A percentile compares a stretch with the other conserved stretches of the same genome.
phyloP scores from a whole-genome alignment of 1,140 invertebrate species.

The Odontomachus brunneus region DNA sequence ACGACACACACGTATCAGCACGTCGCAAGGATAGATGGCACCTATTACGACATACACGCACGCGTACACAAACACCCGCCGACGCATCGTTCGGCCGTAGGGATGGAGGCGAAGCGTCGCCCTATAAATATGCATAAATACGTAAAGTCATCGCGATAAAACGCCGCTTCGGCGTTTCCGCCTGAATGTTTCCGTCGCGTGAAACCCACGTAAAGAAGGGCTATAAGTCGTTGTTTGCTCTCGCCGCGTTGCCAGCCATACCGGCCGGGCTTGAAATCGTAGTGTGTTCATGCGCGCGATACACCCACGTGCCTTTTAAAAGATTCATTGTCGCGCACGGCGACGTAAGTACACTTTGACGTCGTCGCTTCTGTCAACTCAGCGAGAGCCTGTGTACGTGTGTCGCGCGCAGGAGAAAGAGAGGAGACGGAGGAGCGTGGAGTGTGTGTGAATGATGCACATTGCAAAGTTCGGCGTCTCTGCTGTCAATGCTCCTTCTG shows the following conservation, averaged over 20 bases:
- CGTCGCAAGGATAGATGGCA: too few relatives aligned
- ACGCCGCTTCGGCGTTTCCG: constrained; percentile 19
- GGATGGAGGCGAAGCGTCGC: not conserved
- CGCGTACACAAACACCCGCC: too few relatives aligned
- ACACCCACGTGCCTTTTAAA: constrained; percentile 33
- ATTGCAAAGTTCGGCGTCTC: constrained; percentile 26
- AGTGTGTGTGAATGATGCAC: constrained; percentile 9
- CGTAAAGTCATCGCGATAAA: constrained; percentile 26
- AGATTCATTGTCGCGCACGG: constrained; percentile 38
- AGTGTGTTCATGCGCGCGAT: constrained; percentile 5
- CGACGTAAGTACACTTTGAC: constrained; percentile 38
- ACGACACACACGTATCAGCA: too few relatives aligned
- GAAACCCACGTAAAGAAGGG: constrained; percentile 23
- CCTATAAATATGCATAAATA: constrained; percentile 31
- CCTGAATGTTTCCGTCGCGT: not conserved
- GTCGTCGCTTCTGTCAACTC: constrained; percentile 33
- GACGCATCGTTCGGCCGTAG: not conserved
- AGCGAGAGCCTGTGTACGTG: not conserved
- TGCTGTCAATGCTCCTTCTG: constrained; percentile 13
- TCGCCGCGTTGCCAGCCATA: constrained; percentile 1
- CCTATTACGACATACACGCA: too few relatives aligned
- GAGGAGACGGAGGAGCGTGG: too few relatives aligned
- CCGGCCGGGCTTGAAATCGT: constrained; percentile 29
- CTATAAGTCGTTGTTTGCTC: constrained; percentile 6
- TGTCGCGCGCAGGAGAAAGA: not conserved